phyloP scores from a whole-genome alignment of 92 coral and sea anemone genomes.

The Chrysogorgia sp. region DNA sequence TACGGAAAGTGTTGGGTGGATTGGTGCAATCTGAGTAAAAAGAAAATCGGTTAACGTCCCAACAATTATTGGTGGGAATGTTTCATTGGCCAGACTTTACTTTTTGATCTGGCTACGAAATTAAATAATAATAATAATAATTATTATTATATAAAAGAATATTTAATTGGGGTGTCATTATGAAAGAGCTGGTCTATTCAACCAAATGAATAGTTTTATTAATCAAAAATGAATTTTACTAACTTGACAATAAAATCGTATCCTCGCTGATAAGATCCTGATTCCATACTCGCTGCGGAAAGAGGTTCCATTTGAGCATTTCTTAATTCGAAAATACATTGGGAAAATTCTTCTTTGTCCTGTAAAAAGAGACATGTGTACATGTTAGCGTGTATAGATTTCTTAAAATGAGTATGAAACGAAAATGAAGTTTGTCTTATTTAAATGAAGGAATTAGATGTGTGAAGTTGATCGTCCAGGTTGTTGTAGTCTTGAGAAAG shows the following conservation, averaged over 20 bases:
- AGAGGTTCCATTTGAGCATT: slow-evolving; percentile 95
- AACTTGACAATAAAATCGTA: slow-evolving; percentile 94
- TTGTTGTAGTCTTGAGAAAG: too few species aligned
- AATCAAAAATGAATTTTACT: background rate
- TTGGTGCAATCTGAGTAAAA: too few species aligned
- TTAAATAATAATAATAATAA: too few species aligned
- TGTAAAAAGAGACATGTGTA: slow-evolving; percentile 21
- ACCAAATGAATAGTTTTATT: too few species aligned
- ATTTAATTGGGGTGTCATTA: background rate
- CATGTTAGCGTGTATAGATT: background rate
- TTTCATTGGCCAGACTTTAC: too few species aligned
- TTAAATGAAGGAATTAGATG: too few species aligned
- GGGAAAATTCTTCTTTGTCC: slow-evolving; percentile 74
- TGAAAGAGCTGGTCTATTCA: background rate
- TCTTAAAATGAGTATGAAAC: background rate
- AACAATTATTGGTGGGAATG: too few species aligned
- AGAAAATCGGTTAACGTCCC: too few species aligned
- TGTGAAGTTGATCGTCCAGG: too few species aligned
- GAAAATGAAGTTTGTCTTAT: background rate
- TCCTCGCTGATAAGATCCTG: slow-evolving; percentile 93
- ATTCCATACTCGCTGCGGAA: slow-evolving; percentile 98
- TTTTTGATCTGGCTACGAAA: too few species aligned
- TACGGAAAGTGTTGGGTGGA: too few species aligned
- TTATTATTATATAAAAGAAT: too few species aligned
- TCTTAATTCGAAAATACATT: slow-evolving; percentile 78